Evolutionary conservation across 2,113 vertebrate species (phyloP), one percentile per base, ranked within the genome.

Genomic region (Hippocampus zosterae): DNA sequence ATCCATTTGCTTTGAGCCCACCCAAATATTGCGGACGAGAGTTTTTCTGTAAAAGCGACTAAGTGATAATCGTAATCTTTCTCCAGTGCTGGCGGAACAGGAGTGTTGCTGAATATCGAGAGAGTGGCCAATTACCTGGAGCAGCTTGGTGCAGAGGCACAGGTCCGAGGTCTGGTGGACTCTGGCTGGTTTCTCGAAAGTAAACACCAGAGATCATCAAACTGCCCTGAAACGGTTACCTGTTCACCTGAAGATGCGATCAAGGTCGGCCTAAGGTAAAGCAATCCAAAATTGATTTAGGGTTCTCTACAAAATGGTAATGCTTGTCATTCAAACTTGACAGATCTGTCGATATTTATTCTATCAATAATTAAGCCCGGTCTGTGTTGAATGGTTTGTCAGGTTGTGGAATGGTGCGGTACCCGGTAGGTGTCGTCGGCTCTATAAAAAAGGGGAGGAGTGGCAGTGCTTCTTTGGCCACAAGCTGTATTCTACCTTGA

Each of bases 401-500:
- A 94, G 94, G 74, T 73, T 94, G 73, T 94, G 94, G 94, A 93
- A 92, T 37, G 92, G 93, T 3, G 81, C 90, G 40, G 89, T 94
- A 42, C 94, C 93, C 52, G 91, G 94, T 13, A 88, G 89, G 69
- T 94, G 94, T 68, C 89, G 84, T 48, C 91, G 92, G 78, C 90
- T 92, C 64, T 92, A 91, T 77, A 92, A 90, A 78, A 85, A 70
- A 82, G 93, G 91, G 42, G 92, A 94, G 77, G 93, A 93, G 53
- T 94, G 93, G 94, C 92, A 92, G 71, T 94, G 94, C 81, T 93
- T 94, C 83, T 93, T 93, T 75, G 93, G 93, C 53, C 88, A 92
- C 77, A 92, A 88, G 77, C 81, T 93, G 7, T 94, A 92, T 81
- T 87, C 92, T 18, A 91, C 91, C 21, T 80, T 94, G 84, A 92